phyloP scores from a whole-genome alignment of 53 echinoderm and acorn worm species.

The Actinopyga echinites region DNA sequence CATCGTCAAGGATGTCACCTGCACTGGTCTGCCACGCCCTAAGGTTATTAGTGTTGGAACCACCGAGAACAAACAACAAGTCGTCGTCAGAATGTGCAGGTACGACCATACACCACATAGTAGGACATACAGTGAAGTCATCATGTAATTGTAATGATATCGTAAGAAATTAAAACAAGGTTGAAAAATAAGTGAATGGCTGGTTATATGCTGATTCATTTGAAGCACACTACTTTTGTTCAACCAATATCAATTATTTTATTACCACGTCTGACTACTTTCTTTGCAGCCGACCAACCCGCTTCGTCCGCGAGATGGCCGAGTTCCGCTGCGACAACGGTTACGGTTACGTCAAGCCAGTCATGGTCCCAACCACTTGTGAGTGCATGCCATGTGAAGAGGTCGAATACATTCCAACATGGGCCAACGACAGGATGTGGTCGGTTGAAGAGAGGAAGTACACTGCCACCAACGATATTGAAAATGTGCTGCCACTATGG shows the following conservation, averaged over 20 bases:
- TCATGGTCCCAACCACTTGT: constrained; percentile 72
- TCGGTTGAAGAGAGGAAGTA: constrained; percentile 46
- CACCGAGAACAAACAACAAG: constrained; percentile 72
- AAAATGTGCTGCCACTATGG: constrained; percentile 56
- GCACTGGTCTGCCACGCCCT: constrained; percentile 70
- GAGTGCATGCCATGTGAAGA: constrained; percentile 94
- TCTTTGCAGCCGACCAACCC: constrained; percentile 89
- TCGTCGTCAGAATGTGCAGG: constrained; percentile 94
- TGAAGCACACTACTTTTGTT: no score
- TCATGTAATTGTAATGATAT: no score
- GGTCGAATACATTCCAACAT: constrained; percentile 57
- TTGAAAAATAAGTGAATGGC: no score
- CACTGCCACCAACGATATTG: constrained; percentile 19
- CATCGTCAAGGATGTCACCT: constrained; percentile 85
- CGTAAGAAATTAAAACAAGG: no score
- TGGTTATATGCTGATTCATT: no score
- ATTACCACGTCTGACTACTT: no score
- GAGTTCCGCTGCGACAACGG: constrained; percentile 90
- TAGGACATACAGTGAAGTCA: no score
- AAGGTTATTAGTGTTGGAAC: constrained; percentile 76
- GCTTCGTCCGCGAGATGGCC: constrained; percentile 77
- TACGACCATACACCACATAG: neutral
- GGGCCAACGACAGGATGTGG: constrained; percentile 75
- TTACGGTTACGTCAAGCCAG: constrained; percentile 67
- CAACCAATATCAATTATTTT: no score